phyloP scores from a whole-genome alignment of 1,140 invertebrate genomes.

The Heliconius nattereri region DNA sequence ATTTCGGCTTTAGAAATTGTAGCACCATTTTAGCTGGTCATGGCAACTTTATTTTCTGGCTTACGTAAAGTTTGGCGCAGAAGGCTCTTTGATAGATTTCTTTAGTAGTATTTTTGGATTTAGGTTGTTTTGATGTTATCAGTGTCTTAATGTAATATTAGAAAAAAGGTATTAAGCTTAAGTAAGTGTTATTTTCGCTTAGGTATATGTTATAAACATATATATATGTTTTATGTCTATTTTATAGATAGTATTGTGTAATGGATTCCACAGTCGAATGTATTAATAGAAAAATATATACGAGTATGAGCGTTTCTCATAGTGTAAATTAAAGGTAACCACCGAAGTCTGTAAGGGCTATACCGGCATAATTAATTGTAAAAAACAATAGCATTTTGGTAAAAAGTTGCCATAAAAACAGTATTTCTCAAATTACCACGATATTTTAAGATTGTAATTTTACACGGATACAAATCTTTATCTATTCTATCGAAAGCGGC shows the following conservation, averaged over 20 bases:
- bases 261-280: too few species aligned
- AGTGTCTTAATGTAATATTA: neutral
- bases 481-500: constrained; percentile 53
- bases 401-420: neutral
- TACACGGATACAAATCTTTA: constrained; percentile 29
- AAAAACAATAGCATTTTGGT: neutral
- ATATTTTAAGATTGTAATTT: constrained; percentile 17
- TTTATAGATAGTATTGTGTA: too few species aligned
- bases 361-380: neutral
- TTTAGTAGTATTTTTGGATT: neutral
- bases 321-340: too few species aligned
- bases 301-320: too few species aligned
- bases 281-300: too few species aligned
- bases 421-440: neutral
- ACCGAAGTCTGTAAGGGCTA: neutral
- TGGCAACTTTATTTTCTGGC: constrained; percentile 36
- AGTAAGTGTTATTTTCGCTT: too few species aligned
- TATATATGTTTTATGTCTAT: too few species aligned
- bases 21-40: constrained; percentile 34
- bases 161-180: neutral
- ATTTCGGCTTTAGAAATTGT: constrained; percentile 37
- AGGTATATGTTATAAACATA: too few species aligned
- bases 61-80: constrained; percentile 26
- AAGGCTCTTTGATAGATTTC: constrained; percentile 20
- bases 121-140: neutral